phyloP scores from a whole-genome alignment of 2,888 invertebrate species.

The Philopedon plagiatum region DNA sequence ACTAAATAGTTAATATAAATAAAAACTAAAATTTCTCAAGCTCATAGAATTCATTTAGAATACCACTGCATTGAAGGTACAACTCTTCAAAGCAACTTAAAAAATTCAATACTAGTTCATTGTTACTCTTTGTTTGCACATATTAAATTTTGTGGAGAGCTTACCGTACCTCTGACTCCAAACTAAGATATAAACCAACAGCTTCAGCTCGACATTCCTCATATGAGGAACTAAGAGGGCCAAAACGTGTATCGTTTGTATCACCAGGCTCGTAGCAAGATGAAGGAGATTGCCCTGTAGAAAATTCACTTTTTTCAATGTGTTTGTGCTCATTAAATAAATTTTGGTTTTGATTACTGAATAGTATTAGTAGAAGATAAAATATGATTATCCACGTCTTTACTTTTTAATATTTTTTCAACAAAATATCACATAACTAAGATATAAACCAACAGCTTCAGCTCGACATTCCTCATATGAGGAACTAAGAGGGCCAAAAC shows the following conservation, averaged over 20 bases:
- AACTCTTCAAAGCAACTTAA: no score
- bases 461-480: conserved; percentile 98
- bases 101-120: no score
- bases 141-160: background rate
- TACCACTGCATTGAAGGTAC: no score
- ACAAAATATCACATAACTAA: no score
- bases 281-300: conserved; percentile 69
- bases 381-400: no score
- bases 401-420: no score
- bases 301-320: no score
- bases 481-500: conserved; percentile 89
- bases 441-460: conserved; percentile 95
- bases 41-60: no score
- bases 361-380: no score
- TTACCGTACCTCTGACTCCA: conserved; percentile 44
- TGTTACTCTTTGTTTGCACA: no score
- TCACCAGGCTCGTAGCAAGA: conserved; percentile 91
- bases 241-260: conserved; percentile 93
- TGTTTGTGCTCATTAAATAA: no score
- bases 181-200: conserved; percentile 89
- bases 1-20: conserved; percentile 32
- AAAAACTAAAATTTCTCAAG: background rate
- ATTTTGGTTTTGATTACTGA: no score
- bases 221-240: conserved; percentile 89
- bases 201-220: conserved; percentile 98